Base-by-base conservation (phyloP, 1,140 invertebrate genomes). In the Drosophila dunni region DNA sequence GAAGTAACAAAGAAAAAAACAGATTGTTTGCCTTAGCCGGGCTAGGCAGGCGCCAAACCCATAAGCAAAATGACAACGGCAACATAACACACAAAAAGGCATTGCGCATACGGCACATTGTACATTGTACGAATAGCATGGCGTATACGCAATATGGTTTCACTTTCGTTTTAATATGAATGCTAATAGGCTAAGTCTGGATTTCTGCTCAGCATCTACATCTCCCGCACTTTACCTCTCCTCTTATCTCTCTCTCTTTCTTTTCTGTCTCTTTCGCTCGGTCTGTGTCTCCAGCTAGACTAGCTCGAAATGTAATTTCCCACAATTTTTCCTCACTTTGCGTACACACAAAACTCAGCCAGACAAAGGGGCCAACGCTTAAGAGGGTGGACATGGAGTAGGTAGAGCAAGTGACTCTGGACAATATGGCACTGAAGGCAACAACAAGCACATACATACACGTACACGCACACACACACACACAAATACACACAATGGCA, bases 111-210 rank as follows among this genome's bases (percentile, higher is more conserved):
- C 50, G 50, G 29, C 33, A 53, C 50, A 53, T 13, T 53, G 82
- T 71, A 77, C 64, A 76, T 45, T 42, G 48, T 70, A n/a, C 40
- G 20, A 57, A 40, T 57, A 46, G 58, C 51, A 71, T 57, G 61
- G 74, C 82, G 79, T 86, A 82, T 88, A 84, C 85, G 85, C 85
- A 89, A 90, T 89, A 89, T 90, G 85, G 85, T 81, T 84, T 85
- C 84, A 88, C 84, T 88, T 89, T 89, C 85, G 80, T 90, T 89
- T 90, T 89, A 89, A 89, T 89, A 90, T 89, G 85, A 90, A 84
- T 90, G 85, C 85, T 89, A 89, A 89, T 90, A 89, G 84, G 78
- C 84, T 89, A 90, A 90, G 84, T 81, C 84, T 79, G 85, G 84
- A 89, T 89, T 89, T 89, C 78, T 73, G 70, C 73, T 74, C 80